Evolutionary conservation across 2,888 invertebrate genomes (phyloP).

Genomic region (Onchidella celtica): DNA sequence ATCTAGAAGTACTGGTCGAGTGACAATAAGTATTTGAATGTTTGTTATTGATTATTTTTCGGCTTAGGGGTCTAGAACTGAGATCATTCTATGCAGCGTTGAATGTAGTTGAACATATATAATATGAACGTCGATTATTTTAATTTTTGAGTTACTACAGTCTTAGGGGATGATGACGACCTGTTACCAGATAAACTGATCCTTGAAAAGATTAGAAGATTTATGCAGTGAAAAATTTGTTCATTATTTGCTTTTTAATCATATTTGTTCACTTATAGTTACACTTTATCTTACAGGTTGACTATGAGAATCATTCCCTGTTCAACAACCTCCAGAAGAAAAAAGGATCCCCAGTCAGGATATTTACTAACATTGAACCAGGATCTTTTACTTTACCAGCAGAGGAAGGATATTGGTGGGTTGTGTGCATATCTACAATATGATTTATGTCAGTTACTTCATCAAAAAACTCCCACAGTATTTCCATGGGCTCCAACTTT

Average conservation of each 20-base stretch:
- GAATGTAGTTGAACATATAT: no score
- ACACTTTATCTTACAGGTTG: conserved; percentile 83
- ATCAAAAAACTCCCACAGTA: neutral
- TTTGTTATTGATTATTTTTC: no score
- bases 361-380: conserved; percentile 90
- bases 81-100: no score
- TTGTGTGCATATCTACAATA: neutral
- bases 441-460: neutral
- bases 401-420: conserved; percentile 86
- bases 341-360: conserved; percentile 90
- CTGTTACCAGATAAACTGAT: no score
- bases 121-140: no score
- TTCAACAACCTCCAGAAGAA: conserved; percentile 84
- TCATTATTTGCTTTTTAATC: neutral
- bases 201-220: no score
- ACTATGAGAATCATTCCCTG: conserved; percentile 89
- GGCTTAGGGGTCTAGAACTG: no score
- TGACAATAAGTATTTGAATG: no score
- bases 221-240: neutral
- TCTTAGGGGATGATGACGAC: no score
- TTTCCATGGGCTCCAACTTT: no score
- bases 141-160: no score
- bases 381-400: conserved; percentile 82
- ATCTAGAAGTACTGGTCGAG: no score
- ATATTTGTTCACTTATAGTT: neutral